A percentile compares a stretch with the other conserved stretches of the same genome.
Conservation (phyloP, 2,888 invertebrate genomes). For the Clistopyga incitator region DNA sequence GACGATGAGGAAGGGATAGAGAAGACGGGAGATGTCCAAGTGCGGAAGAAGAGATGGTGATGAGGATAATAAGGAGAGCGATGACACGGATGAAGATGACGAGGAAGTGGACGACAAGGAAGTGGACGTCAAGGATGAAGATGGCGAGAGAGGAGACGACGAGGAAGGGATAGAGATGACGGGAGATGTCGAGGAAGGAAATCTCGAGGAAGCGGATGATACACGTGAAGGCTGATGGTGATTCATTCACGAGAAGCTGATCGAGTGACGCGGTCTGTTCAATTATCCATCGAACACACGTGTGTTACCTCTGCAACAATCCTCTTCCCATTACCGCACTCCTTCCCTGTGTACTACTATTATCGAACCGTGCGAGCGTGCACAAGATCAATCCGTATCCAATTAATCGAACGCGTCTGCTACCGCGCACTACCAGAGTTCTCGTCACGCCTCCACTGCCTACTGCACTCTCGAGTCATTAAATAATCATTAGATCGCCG, state of each 20-base stretch:
- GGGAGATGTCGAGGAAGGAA: no score
- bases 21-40: no score
- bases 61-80: no score
- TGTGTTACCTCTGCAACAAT: neutral
- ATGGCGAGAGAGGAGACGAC: no score
- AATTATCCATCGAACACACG: conserved; percentile 33
- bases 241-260: conserved; percentile 3
- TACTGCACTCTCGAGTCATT: conserved; percentile 61
- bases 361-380: conserved; percentile 35
- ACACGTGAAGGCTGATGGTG: neutral
- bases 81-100: no score
- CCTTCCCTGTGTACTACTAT: neutral
- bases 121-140: no score
- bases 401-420: conserved; percentile 62
- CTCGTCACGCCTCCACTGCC: conserved; percentile 47
- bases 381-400: conserved; percentile 61
- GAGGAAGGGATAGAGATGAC: no score
- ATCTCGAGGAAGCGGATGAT: no score
- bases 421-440: conserved; percentile 13
- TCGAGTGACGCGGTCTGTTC: conserved; percentile 6
- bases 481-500: conserved; percentile 64
- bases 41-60: no score
- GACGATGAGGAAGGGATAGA: no score
- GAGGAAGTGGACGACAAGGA: no score
- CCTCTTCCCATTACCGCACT: conserved; percentile 7